These are phyloP conservation scores for Talpa occidentalis DNA, from an alignment of 2,113 vertebrate species.

Conservation along the genomic window DNA sequence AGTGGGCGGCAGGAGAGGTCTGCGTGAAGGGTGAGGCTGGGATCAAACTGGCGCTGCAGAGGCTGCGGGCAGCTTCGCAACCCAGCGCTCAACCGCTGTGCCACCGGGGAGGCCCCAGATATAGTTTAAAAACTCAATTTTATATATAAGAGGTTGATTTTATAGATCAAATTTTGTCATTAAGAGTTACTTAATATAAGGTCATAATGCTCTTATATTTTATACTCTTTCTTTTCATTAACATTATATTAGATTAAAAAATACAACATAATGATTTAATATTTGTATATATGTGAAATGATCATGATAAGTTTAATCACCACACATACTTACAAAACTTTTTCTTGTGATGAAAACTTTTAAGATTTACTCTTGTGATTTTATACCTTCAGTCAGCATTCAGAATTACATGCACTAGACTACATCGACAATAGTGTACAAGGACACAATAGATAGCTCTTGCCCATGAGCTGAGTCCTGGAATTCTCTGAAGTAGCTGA, in stretches of 20 bases:
- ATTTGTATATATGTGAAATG: background rate
- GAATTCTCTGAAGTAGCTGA: background rate
- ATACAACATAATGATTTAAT: background rate
- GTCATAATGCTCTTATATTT: background rate
- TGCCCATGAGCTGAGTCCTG: background rate
- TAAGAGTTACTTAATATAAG: background rate
- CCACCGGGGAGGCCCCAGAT: too few species aligned
- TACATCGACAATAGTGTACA: background rate
- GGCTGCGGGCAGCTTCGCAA: too few species aligned
- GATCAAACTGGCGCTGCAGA: too few species aligned
- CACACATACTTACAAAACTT: background rate
- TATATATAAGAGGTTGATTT: background rate
- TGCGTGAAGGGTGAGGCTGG: too few species aligned
- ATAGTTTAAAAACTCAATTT: slow-evolving; percentile 9
- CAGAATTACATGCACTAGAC: background rate
- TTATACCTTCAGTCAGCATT: background rate
- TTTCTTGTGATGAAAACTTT: background rate
- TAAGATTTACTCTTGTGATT: background rate
- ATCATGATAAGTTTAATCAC: background rate
- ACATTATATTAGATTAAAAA: background rate
- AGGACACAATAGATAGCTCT: background rate
- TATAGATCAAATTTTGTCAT: background rate
- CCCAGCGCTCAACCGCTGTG: too few species aligned
- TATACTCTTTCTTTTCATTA: background rate
- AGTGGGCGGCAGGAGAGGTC: too few species aligned